These are phyloP conservation scores for Euura lappo DNA, from an alignment of 1,140 invertebrate genomes.

Conservation along the genomic window DNA sequence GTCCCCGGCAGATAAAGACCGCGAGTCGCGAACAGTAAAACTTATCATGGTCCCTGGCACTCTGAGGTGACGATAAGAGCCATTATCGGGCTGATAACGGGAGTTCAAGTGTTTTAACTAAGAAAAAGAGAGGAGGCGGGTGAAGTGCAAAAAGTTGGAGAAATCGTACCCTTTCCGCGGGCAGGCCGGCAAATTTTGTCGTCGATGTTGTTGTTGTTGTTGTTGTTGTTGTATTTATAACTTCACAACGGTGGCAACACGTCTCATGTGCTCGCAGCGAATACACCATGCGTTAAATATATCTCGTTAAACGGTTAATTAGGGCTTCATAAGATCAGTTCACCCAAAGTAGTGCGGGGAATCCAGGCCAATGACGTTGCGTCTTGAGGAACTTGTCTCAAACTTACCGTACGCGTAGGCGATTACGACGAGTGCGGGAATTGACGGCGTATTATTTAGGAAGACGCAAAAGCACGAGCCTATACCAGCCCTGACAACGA, in stretches of 20 bases:
- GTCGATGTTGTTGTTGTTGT: too few relatives aligned
- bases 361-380: slow-evolving; percentile 12
- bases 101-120: too few relatives aligned
- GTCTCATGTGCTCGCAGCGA: background rate
- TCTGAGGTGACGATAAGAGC: too few relatives aligned
- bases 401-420: background rate
- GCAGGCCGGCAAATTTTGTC: too few relatives aligned
- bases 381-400: slow-evolving; percentile 3
- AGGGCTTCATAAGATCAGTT: slow-evolving; percentile 51
- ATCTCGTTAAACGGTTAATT: slow-evolving; percentile 56
- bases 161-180: too few relatives aligned
- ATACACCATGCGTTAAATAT: slow-evolving; percentile 46
- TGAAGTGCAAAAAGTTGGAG: too few relatives aligned
- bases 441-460: background rate
- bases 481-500: background rate
- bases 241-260: background rate
- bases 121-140: too few relatives aligned
- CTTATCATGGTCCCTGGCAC: too few relatives aligned
- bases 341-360: slow-evolving; percentile 30
- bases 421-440: background rate
- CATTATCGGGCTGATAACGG: too few relatives aligned
- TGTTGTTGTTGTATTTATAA: background rate
- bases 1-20: too few relatives aligned
- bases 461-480: background rate
- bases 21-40: too few relatives aligned